Evolutionary conservation across 2,797 vertebrate species (phyloP).

Genomic region (Syngnathus rostellatus): DNA sequence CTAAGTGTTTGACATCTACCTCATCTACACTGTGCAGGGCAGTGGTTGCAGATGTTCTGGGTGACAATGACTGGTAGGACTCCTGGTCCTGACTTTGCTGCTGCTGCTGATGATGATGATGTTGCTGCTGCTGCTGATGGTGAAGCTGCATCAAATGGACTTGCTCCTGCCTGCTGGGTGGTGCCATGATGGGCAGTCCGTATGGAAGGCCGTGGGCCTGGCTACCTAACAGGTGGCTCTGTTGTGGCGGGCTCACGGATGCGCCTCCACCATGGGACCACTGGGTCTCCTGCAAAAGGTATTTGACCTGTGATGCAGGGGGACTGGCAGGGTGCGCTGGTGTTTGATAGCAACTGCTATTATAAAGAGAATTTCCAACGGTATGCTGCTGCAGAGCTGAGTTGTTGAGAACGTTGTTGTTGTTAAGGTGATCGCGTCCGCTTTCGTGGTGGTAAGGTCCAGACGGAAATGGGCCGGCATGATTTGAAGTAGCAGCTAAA

Average conservation of each 20-base stretch:
- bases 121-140: conserved; percentile 78
- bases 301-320: conserved; percentile 81
- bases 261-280: conserved; percentile 79
- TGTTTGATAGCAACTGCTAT: conserved; percentile 65
- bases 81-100: conserved; percentile 76
- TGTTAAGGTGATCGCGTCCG: conserved; percentile 70
- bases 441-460: conserved; percentile 72
- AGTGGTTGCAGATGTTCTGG: conserved; percentile 83
- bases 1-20: conserved; percentile 56
- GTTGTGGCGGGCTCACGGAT: conserved; percentile 71
- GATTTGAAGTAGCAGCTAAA: conserved; percentile 75
- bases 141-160: conserved; percentile 89
- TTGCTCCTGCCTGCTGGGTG: conserved; percentile 79
- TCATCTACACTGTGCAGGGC: conserved; percentile 95
- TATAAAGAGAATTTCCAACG: conserved; percentile 62
- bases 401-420: conserved; percentile 74
- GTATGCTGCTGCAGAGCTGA: conserved; percentile 77
- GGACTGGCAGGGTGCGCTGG: conserved; percentile 77
- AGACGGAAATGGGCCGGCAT: conserved; percentile 71
- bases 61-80: conserved; percentile 82
- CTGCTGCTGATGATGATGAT: conserved; percentile 76
- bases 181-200: conserved; percentile 76
- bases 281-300: conserved; percentile 87
- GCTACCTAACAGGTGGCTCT: conserved; percentile 82
- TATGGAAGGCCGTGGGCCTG: conserved; percentile 84